These are phyloP conservation scores for Papilio xuthus DNA, from an alignment of 1,140 invertebrate species.

Conservation along the genomic window DNA sequence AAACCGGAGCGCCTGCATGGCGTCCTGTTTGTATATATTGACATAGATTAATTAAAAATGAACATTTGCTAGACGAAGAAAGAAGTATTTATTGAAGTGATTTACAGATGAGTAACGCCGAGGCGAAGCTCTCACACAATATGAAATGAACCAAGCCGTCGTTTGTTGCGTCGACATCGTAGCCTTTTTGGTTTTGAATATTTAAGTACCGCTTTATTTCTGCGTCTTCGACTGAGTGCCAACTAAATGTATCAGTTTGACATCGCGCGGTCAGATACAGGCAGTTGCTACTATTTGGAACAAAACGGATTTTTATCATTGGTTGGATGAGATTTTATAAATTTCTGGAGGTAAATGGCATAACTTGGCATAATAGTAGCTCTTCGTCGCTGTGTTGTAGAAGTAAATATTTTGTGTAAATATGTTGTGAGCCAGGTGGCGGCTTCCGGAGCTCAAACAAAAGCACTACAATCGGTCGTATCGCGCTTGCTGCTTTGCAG, in stretches of 20 bases:
- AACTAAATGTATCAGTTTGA: not conserved
- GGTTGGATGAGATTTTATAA: too few species aligned
- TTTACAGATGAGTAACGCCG: not conserved
- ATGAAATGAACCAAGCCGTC: not conserved
- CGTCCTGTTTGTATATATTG: not conserved
- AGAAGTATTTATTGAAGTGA: not conserved
- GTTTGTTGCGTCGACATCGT: not conserved
- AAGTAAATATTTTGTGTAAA: too few species aligned
- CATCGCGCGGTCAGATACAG: too few species aligned
- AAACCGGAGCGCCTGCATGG: not conserved
- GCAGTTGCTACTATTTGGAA: too few species aligned
- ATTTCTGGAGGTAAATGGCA: too few species aligned
- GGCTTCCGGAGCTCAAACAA: not conserved
- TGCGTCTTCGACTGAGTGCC: too few species aligned
- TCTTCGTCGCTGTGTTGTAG: too few species aligned
- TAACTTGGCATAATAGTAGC: too few species aligned
- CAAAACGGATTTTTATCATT: too few species aligned
- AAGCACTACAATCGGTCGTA: not conserved
- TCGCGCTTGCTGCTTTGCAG: not conserved
- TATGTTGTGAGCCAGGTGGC: too few species aligned
- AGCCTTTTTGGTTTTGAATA: too few species aligned
- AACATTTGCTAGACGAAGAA: not conserved
- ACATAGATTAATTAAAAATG: not conserved
- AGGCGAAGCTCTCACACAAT: not conserved
- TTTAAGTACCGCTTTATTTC: too few species aligned